Percentiles rank a stretch among this genome's conserved stretches.
These are phyloP conservation scores for Ptilodon capucinus DNA, from an alignment of 2,888 invertebrate genomes.

Conservation along the genomic window DNA sequence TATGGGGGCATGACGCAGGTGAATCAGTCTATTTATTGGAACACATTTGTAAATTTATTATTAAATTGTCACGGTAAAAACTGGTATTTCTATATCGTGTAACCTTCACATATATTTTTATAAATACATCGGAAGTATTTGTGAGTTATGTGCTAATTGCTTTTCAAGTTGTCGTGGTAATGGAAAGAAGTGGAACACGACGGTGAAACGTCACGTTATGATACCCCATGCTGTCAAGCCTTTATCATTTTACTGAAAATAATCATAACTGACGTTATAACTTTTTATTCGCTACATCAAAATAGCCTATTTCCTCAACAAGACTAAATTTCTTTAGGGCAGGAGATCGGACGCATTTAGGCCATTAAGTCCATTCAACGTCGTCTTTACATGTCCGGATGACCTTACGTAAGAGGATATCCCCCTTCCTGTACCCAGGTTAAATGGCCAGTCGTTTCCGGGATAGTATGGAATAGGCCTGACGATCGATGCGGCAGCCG, in stretches of 20 bases:
- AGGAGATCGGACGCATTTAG: neutral
- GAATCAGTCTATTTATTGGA: neutral
- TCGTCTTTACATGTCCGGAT: conserved; percentile 3
- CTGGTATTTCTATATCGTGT: neutral
- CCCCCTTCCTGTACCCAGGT: conserved; percentile 14
- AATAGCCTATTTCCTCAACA: too few relatives aligned
- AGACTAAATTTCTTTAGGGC: neutral
- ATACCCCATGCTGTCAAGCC: too few relatives aligned
- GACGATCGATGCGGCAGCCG: conserved; percentile 55
- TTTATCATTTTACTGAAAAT: too few relatives aligned
- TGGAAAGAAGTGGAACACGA: too few relatives aligned
- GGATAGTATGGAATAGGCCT: conserved; percentile 40
- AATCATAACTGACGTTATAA: too few relatives aligned
- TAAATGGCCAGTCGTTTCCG: conserved; percentile 28
- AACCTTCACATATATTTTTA: neutral
- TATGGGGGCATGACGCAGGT: neutral
- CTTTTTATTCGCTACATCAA: too few relatives aligned
- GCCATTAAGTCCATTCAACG: neutral
- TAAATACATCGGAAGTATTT: neutral
- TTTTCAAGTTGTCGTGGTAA: too few relatives aligned
- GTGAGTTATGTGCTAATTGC: neutral
- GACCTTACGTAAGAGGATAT: conserved; percentile 10
- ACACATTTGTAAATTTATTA: neutral
- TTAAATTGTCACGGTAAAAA: neutral
- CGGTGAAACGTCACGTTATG: too few relatives aligned